Percentiles rank a stretch among this genome's conserved stretches.
Conservation (phyloP, 2,797 vertebrate genomes). For the Hydrophis major region DNA sequence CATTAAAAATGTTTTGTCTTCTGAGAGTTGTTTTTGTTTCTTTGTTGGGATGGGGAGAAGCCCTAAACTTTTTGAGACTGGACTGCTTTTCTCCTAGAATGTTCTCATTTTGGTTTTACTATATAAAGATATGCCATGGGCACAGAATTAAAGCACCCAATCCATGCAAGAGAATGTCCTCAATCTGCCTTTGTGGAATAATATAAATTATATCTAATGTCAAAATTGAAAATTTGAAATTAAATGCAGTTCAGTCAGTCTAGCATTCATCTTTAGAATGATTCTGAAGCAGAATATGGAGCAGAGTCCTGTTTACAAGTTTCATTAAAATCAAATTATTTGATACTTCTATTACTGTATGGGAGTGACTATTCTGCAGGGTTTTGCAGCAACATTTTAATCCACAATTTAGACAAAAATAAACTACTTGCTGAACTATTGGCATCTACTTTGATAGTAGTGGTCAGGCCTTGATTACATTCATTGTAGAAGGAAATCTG, state of each 20-base stretch:
- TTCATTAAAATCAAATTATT: conserved; percentile 1
- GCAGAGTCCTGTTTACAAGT: neutral
- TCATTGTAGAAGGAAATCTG: conserved; percentile 12
- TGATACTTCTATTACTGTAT: neutral
- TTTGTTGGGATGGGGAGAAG: neutral
- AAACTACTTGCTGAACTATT: neutral
- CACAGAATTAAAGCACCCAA: neutral
- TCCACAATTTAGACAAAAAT: conserved; percentile 1
- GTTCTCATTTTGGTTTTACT: neutral
- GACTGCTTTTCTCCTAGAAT: neutral
- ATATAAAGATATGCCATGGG: neutral
- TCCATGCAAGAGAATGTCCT: neutral
- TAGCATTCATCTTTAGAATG: neutral
- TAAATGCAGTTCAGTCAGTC: neutral
- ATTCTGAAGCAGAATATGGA: neutral
- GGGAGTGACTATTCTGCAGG: neutral
- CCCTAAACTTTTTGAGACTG: neutral
- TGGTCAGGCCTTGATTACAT: conserved; percentile 11
- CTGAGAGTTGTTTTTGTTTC: neutral
- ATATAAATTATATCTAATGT: neutral
- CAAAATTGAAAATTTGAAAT: neutral
- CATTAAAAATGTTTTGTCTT: neutral
- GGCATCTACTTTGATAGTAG: neutral
- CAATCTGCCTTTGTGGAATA: neutral
- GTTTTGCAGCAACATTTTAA: neutral